A percentile compares a stretch with the other conserved stretches of the same genome.
phyloP scores from a whole-genome alignment of 2,888 invertebrate species.

The Aplocera efformata region DNA sequence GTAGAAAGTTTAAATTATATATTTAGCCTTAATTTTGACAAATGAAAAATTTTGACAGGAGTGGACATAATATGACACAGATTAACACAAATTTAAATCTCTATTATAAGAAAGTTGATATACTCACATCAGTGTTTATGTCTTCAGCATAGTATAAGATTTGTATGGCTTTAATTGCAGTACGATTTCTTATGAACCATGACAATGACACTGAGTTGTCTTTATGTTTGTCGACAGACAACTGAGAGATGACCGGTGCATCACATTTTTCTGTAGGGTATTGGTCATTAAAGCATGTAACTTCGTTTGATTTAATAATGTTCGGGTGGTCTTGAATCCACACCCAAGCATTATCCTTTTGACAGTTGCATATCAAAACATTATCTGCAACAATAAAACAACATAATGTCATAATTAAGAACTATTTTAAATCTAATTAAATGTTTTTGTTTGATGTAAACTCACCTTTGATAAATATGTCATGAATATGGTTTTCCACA shows the following conservation, averaged over 20 bases:
- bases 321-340: conserved; percentile 93
- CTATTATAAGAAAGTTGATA: no score
- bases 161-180: conserved; percentile 90
- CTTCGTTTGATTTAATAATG: conserved; percentile 58
- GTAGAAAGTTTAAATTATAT: no score
- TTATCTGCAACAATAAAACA: conserved; percentile 83
- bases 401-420: conserved; percentile 2
- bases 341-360: conserved; percentile 94
- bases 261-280: conserved; percentile 71
- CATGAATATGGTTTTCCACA: conserved; percentile 90
- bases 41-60: no score
- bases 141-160: conserved; percentile 86
- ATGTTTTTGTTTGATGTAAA: conserved; percentile 4
- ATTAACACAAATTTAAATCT: no score
- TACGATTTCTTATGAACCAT: conserved; percentile 94
- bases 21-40: no score
- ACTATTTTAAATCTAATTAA: not conserved
- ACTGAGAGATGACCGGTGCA: conserved; percentile 89
- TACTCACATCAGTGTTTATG: conserved; percentile 50
- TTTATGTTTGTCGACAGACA: conserved; percentile 92
- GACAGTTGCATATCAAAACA: conserved; percentile 93
- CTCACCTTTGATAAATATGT: conserved; percentile 89
- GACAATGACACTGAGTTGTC: conserved; percentile 92
- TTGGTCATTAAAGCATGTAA: conserved; percentile 62
- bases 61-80: no score